Evolutionary conservation across 1,140 invertebrate species (phyloP).

Genomic region (Pissodes strobi): DNA sequence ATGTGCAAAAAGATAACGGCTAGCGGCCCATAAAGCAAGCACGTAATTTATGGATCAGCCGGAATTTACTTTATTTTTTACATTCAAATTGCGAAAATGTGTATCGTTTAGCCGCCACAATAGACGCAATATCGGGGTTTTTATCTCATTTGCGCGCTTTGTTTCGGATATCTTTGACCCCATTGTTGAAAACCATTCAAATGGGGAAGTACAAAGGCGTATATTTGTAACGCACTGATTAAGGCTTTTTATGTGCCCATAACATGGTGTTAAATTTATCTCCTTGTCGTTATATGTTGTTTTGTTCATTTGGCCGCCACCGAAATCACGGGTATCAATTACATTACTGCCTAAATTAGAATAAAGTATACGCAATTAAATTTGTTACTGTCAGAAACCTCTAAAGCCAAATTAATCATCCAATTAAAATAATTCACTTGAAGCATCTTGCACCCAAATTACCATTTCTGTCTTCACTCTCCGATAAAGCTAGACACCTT

Average conservation of each 20-base stretch:
- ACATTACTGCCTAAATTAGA: too few relatives aligned
- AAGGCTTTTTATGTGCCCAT: conserved; percentile 12
- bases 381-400: too few relatives aligned
- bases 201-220: conserved; percentile 23
- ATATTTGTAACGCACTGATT: conserved; percentile 23
- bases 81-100: conserved; percentile 14
- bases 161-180: conserved; percentile 22
- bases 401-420: too few relatives aligned
- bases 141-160: conserved; percentile 24
- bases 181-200: conserved; percentile 28
- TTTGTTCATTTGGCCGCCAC: neutral
- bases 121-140: conserved; percentile 23
- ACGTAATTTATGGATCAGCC: conserved; percentile 22
- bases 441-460: too few relatives aligned
- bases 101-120: conserved; percentile 22
- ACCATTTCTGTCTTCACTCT: too few relatives aligned
- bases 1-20: conserved; percentile 17
- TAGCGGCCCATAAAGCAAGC: conserved; percentile 13
- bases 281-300: neutral
- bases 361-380: too few relatives aligned
- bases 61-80: conserved; percentile 22
- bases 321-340: too few relatives aligned
- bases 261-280: neutral
- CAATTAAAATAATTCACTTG: too few relatives aligned
- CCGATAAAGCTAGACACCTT: too few relatives aligned